Evolutionary conservation across 2,888 invertebrate species (phyloP), one percentile per base, ranked within the genome.

Genomic region (Heteropelma amictum): DNA sequence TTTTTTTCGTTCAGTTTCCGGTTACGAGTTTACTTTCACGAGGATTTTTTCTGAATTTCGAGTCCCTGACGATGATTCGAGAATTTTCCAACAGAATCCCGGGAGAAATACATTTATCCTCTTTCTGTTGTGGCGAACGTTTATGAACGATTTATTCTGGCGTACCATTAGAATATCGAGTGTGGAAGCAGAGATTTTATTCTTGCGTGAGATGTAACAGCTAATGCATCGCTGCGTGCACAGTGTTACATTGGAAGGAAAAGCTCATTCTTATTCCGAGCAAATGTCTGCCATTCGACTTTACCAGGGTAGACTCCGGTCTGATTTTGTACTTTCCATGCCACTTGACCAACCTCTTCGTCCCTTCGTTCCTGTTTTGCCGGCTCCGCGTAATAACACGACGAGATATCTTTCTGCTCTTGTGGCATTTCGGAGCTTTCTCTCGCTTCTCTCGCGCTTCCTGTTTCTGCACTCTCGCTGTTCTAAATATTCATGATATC

Each of bases 401-500:
- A n/a, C n/a, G n/a, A n/a, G n/a, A 8, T 35, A 35, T 38, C 38
- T 38, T 14, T 14, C 38, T 38, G 12, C 12, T 10, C 35, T 14
- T 6, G 4, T 12, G 12, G 5, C 6, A 14, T 10, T 38, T 6
- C 6, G 4, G 6, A 3, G 5, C 38, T 35, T 10, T 12, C 38
- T 14, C 38, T 38, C 14, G 47, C 28, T 56, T 42, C 76, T 51
- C 68, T n/a, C 67, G 35, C 17, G 47, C 63, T 56, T 72, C n/a
- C 33, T 14, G 7, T 17, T 30, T 30, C 75, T 71, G 58, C 70
- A 54, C 63, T 68, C 60, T 77, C 79, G 77, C 65, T 71, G 73
- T 77, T 78, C 79, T 83, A 83, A 84, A 84, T 84, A 84, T 83
- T 84, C 83, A 84, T 83, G 83, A 82, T 82, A 81, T 82, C 77